Base-by-base conservation (phyloP, 2,888 invertebrate species). In the Cenopis cana region DNA sequence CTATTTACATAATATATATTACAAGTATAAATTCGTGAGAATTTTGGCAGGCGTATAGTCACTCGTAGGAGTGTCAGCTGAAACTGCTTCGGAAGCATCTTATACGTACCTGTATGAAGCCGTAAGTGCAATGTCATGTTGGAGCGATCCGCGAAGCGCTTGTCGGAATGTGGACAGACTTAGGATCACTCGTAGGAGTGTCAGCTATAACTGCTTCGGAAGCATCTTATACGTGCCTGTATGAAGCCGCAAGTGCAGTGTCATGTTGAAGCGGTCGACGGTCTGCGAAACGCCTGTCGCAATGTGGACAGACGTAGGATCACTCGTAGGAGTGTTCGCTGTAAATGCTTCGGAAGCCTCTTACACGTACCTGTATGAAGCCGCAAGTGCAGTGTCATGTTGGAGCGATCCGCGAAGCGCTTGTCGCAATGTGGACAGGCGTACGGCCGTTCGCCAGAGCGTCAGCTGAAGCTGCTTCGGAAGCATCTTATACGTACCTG, bases 91-190 rank as follows among this genome's bases (percentile, higher is more conserved):
- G 10, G 18, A 38, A 64, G 18, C n/a, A 36, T 33, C 54, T n/a
- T n/a, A 12, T 14, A 74, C 38, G 38, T 38, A 95, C 95, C 95
- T 73, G 97, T 96, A 84, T 97, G 97, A 14, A 97, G 89, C 77
- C 97, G 91, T 80, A 97, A 95, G 85, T 97, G 97, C 9, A 97
- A n/a, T n/a, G 96, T 97, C 97, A 97, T 97, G 83, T 97, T 97
- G 75, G 97, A 97, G 72, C 97, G 91, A 86, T 97, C 97, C 0
- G 97, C 97, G 81, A 97, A 97, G 2, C 96, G 95, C 86, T 97
- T 97, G 76, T 96, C 96, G 80, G 97, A 97, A 77, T 96, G 96
- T 33, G 96, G 94, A 83, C 97, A 97, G 64, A 96, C 95, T 87
- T 97, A 97, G 0, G 97, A 97, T 73, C 97, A 94, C 86, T 97